Base-by-base conservation (phyloP, 30 jellyfish, hydroid and myxozoan genomes). In the Mastigias papua region DNA sequence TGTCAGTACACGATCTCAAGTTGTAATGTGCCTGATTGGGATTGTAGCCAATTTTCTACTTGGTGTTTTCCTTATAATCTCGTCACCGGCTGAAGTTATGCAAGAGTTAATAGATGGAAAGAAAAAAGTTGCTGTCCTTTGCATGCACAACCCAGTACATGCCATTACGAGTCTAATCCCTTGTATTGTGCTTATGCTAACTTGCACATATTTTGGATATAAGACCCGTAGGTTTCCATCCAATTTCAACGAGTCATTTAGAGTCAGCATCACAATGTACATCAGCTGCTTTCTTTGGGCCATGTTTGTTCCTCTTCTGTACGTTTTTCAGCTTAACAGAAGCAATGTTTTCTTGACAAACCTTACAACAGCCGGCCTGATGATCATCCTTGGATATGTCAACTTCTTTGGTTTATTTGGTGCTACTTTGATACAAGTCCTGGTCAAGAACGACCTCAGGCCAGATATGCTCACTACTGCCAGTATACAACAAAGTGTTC, bases 1-100 rank as follows among this genome's bases (percentile, higher is more conserved):
- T 34, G 91, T 88, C 19, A 78, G 96, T 48, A 89, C 96, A 48
- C 51, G 23, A 33, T 88, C 96, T 2, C 96, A 88, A 64, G 29
- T 76, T 1, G 10, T 51, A 29, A 66, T 88, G 28, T 78, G 87
- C 66, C 2, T 32, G 17, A 1, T 48, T 5, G 37, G 73, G 13
- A 21, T 88, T 2, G 30, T 63, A 29, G 65, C 82, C 7, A 85
- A 88, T 26, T 51, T 88, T 30, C 22, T 88, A 5, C 69, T 88
- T 34, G 76, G 91, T 28, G 37, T 78, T 8, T 17, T 88, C 22
- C 72, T 90, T 73, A 34, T 67, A 0, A 90, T 54, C 1, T 76
- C 81, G 0, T 57, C 32, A 30, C 58, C 75, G 1, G 92, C 91
- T 10, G 21, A 27, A 9, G 81, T 50, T 30, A 19, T 20, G 19